phyloP scores from a whole-genome alignment of 1,140 invertebrate species.

The Drosophila lacteicornis region DNA sequence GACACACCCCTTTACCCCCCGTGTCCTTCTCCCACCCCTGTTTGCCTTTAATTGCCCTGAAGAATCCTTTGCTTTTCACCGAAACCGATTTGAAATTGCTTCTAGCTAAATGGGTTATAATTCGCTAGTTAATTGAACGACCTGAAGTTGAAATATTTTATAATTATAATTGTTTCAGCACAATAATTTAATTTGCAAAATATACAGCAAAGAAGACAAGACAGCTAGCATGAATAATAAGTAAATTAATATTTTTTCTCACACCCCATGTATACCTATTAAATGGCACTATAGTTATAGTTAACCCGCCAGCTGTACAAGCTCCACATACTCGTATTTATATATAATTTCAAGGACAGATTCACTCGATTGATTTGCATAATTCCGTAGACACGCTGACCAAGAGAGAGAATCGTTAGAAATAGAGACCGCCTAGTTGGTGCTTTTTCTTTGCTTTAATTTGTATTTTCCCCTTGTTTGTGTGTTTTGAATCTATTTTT shows the following conservation, averaged over 20 bases:
- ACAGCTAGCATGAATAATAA: not conserved
- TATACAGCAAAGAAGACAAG: too few species aligned
- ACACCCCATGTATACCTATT: not conserved
- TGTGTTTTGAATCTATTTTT: slow-evolving; percentile 7
- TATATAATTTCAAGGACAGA: slow-evolving; percentile 45
- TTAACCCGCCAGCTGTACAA: not conserved
- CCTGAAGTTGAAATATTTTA: not conserved
- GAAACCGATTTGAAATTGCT: slow-evolving; percentile 11
- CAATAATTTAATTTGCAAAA: not conserved
- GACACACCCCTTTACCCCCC: not conserved
- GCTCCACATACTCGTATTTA: not conserved
- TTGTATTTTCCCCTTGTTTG: slow-evolving; percentile 17
- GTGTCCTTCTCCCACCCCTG: not conserved
- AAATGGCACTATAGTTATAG: not conserved
- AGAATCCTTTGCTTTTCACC: slow-evolving; percentile 5
- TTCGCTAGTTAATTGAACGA: not conserved
- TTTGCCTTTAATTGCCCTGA: slow-evolving; percentile 28
- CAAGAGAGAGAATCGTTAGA: not conserved
- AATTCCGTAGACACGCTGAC: slow-evolving; percentile 29
- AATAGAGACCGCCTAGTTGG: not conserved
- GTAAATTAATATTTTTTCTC: not conserved
- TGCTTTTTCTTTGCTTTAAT: slow-evolving; percentile 4
- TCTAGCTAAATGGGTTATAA: not conserved
- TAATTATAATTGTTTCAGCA: not conserved
- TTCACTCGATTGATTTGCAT: slow-evolving; percentile 39